Evolutionary conservation across 2,797 vertebrate species (phyloP).

Genomic region (Mormyrus hasselquistii): DNA sequence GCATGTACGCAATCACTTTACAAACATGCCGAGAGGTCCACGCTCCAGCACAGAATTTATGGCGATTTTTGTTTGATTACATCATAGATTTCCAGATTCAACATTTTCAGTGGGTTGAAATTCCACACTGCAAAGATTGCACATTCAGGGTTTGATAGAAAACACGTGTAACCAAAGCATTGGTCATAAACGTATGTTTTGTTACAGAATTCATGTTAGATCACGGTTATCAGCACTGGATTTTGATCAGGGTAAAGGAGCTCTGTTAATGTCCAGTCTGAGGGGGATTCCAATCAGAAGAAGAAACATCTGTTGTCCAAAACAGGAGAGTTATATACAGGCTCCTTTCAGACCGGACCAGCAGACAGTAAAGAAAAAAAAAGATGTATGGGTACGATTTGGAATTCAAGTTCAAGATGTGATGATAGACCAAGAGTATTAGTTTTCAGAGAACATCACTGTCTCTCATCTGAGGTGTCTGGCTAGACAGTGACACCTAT

Average conservation of each 20-base stretch:
- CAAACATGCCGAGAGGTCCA: not conserved
- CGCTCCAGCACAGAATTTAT: not conserved
- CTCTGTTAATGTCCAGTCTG: not conserved
- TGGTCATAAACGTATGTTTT: not conserved
- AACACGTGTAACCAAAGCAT: not conserved
- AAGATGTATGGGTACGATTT: not conserved
- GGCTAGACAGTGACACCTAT: not conserved
- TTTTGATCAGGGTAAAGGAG: not conserved
- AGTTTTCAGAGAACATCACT: not conserved
- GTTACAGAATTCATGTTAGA: not conserved
- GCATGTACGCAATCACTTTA: not conserved
- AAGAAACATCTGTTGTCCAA: not conserved
- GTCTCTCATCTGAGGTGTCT: not conserved
- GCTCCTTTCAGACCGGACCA: not conserved
- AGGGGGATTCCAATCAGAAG: not conserved
- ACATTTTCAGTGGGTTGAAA: not conserved
- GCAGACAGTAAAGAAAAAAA: not conserved
- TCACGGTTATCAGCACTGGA: not conserved
- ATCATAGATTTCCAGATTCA: not conserved
- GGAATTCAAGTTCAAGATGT: not conserved
- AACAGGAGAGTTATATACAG: not conserved
- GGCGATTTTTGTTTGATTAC: not conserved
- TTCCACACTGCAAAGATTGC: not conserved
- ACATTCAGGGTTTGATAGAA: not conserved
- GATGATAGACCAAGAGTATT: not conserved